These are phyloP conservation scores for Takifugu ocellatus DNA, from an alignment of 2,797 vertebrate genomes.

Conservation along the genomic window DNA sequence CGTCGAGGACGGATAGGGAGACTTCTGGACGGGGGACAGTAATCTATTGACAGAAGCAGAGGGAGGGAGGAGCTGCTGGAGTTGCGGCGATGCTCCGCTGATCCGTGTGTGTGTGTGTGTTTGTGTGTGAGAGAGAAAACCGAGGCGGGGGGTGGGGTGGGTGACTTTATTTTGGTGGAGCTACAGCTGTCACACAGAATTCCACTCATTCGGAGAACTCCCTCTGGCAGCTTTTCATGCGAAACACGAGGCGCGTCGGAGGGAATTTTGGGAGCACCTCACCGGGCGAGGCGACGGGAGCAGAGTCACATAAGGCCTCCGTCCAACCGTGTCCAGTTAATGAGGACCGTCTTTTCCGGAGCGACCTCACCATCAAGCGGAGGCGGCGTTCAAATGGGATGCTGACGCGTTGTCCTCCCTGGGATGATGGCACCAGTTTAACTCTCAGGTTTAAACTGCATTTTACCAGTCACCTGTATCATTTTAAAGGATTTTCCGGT, in stretches of 20 bases:
- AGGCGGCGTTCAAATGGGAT: too few relatives aligned
- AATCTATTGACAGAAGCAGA: constrained; percentile 43
- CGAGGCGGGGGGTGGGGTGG: neutral
- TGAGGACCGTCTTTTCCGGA: constrained; percentile 22
- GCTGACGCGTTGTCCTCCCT: too few relatives aligned
- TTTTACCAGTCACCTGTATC: neutral
- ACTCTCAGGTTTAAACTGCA: too few relatives aligned
- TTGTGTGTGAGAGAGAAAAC: neutral
- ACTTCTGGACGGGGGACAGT: constrained; percentile 41
- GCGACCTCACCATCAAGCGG: too few relatives aligned
- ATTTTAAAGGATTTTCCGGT: constrained; percentile 3
- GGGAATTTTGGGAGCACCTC: neutral
- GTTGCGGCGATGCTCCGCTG: constrained; percentile 17
- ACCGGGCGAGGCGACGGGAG: constrained; percentile 9
- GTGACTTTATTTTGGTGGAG: constrained; percentile 46
- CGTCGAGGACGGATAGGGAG: constrained; percentile 25
- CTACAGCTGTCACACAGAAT: constrained; percentile 48
- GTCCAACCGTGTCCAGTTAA: constrained; percentile 53
- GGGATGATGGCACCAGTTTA: neutral
- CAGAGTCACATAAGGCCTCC: constrained; percentile 44
- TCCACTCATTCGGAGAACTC: constrained; percentile 30
- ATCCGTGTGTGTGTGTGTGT: constrained; percentile 13
- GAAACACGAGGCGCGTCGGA: neutral
- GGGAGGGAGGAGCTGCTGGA: constrained; percentile 22
- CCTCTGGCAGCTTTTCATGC: constrained; percentile 4